Evolutionary conservation across 2,797 vertebrate genomes (phyloP).

Genomic region (Sebastes minor): DNA sequence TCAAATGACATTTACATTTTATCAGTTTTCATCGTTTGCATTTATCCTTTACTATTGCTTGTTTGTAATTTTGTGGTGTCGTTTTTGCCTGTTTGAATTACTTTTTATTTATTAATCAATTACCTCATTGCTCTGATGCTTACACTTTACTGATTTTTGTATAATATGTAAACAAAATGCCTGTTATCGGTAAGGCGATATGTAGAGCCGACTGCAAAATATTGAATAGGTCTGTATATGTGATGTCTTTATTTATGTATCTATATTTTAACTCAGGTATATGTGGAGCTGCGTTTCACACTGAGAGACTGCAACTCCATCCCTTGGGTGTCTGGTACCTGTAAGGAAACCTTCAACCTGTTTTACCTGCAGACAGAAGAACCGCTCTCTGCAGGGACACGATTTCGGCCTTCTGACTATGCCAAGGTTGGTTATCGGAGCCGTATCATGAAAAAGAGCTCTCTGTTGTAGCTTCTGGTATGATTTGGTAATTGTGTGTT

Average conservation of each 20-base stretch:
- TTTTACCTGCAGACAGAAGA: constrained; percentile 95
- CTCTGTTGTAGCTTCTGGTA: background rate
- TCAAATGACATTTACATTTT: background rate
- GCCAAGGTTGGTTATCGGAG: constrained; percentile 79
- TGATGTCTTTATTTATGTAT: background rate
- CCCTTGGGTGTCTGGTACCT: constrained; percentile 96
- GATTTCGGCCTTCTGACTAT: constrained; percentile 91
- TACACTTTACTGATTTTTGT: background rate
- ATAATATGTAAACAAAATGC: background rate
- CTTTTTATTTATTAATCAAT: background rate
- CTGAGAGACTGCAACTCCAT: constrained; percentile 99
- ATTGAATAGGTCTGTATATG: background rate
- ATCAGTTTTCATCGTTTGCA: background rate
- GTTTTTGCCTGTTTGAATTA: background rate
- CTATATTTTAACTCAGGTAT: constrained; percentile 75
- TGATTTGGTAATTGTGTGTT: background rate
- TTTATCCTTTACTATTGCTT: background rate
- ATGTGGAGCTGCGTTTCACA: constrained; percentile 97
- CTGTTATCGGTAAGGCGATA: background rate
- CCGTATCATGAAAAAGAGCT: background rate
- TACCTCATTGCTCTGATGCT: background rate
- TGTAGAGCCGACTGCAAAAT: background rate
- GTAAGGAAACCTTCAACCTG: constrained; percentile 99
- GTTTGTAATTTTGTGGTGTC: background rate
- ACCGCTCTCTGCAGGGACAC: constrained; percentile 84